These are phyloP conservation scores for Hyla sarda DNA, from an alignment of 2,113 vertebrate species.

Conservation along the genomic window DNA sequence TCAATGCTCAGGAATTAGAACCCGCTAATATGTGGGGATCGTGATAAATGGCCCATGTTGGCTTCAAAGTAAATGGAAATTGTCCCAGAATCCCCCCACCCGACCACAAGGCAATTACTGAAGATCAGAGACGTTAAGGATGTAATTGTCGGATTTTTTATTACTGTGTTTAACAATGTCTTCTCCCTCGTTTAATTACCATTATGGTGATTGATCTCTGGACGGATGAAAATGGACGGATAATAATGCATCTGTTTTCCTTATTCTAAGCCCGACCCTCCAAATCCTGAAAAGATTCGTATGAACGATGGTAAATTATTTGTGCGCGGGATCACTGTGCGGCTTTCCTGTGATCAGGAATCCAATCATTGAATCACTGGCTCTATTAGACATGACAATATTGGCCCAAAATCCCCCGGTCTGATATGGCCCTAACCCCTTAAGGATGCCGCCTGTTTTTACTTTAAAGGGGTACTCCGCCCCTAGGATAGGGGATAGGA, in stretches of 20 bases:
- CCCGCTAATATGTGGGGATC: conserved; percentile 50
- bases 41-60: conserved; percentile 29
- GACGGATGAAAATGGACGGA: neutral
- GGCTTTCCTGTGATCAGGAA: no score
- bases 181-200: conserved; percentile 47
- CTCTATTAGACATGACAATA: no score
- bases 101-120: conserved; percentile 49
- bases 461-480: no score
- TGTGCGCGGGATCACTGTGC: no score
- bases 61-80: conserved; percentile 35
- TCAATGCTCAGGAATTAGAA: conserved; percentile 25
- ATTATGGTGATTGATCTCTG: conserved; percentile 13
- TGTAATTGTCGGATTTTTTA: conserved; percentile 61
- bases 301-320: neutral
- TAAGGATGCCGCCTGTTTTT: no score
- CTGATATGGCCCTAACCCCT: no score
- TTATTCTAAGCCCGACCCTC: neutral
- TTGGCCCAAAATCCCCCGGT: no score
- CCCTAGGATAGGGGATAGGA: no score
- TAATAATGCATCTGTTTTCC: neutral
- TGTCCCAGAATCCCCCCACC: conserved; percentile 28
- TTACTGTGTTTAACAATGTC: conserved; percentile 62
- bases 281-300: neutral
- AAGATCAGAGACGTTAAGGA: neutral
- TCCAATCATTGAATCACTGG: no score